A percentile compares a stretch with the other conserved stretches of the same genome.
These are phyloP conservation scores for Coenonympha glycerion DNA, from an alignment of 2,888 invertebrate genomes.

Conservation along the genomic window DNA sequence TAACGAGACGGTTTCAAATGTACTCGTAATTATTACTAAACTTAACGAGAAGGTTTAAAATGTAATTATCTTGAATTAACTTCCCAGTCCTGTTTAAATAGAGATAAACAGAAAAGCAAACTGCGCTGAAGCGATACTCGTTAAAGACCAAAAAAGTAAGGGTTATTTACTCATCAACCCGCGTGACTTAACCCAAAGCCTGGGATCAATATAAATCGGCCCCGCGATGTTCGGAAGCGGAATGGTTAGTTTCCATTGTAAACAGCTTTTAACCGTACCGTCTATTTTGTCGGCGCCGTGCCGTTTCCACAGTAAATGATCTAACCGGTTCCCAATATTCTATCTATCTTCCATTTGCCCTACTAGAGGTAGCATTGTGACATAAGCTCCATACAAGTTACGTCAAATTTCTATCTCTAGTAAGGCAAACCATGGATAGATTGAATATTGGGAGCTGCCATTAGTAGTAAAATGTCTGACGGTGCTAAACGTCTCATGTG, in stretches of 20 bases:
- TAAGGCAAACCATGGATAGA: too few species aligned
- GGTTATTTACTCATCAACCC: conserved; percentile 27
- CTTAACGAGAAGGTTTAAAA: background rate
- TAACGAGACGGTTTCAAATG: too few species aligned
- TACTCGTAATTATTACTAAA: too few species aligned
- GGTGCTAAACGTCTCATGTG: too few species aligned
- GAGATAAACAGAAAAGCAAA: conserved; percentile 8
- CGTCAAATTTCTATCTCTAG: too few species aligned
- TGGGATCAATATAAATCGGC: conserved; percentile 31
- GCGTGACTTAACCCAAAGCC: conserved; percentile 26
- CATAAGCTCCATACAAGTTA: too few species aligned
- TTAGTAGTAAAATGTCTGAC: too few species aligned
- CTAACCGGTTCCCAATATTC: too few species aligned
- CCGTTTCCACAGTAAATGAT: too few species aligned
- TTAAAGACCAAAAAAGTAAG: conserved; percentile 18
- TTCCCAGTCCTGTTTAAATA: conserved; percentile 9
- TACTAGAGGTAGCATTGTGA: too few species aligned
- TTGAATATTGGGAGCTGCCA: too few species aligned
- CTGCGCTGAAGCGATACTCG: conserved; percentile 12
- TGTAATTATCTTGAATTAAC: conserved; percentile 5
- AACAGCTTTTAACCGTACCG: background rate
- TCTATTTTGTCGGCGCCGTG: conserved; percentile 14
- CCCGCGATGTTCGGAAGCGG: conserved; percentile 31
- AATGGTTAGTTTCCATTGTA: conserved; percentile 8
- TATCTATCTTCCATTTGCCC: too few species aligned